Conservation (phyloP, 2,888 invertebrate genomes). For the Epirrhoe tristata region DNA sequence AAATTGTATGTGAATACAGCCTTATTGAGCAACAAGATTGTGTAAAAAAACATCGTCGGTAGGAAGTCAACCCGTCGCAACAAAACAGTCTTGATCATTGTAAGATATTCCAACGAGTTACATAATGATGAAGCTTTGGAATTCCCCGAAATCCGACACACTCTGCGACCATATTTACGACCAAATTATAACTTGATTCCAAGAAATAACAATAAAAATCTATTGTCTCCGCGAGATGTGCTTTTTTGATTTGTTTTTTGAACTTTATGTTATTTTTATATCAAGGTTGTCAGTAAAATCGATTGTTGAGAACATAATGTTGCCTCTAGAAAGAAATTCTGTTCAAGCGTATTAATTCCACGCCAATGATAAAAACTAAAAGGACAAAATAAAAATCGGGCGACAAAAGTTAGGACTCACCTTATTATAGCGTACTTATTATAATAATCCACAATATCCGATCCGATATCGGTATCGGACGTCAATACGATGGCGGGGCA, state of each 20-base stretch:
- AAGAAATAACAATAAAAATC: slow-evolving; percentile 33
- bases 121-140: slow-evolving; percentile 31
- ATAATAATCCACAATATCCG: too few relatives aligned
- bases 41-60: slow-evolving; percentile 85
- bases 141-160: slow-evolving; percentile 30
- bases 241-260: slow-evolving; percentile 19
- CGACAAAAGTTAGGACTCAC: too few relatives aligned
- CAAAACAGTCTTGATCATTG: slow-evolving; percentile 67
- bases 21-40: slow-evolving; percentile 83
- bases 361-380: neutral
- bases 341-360: slow-evolving; percentile 11
- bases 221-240: slow-evolving; percentile 21
- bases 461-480: too few relatives aligned
- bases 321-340: neutral
- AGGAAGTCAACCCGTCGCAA: slow-evolving; percentile 79
- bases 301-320: neutral
- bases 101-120: slow-evolving; percentile 46
- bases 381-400: neutral
- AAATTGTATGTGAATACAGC: slow-evolving; percentile 63
- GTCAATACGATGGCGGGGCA: too few relatives aligned
- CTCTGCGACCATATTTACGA: slow-evolving; percentile 26
- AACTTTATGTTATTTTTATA: slow-evolving; percentile 20
- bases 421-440: too few relatives aligned
- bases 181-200: slow-evolving; percentile 27
- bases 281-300: slow-evolving; percentile 31